A percentile compares a stretch with the other conserved stretches of the same genome.
Conservation (phyloP, 2,797 vertebrate genomes). For the Luscinia megarhynchos region DNA sequence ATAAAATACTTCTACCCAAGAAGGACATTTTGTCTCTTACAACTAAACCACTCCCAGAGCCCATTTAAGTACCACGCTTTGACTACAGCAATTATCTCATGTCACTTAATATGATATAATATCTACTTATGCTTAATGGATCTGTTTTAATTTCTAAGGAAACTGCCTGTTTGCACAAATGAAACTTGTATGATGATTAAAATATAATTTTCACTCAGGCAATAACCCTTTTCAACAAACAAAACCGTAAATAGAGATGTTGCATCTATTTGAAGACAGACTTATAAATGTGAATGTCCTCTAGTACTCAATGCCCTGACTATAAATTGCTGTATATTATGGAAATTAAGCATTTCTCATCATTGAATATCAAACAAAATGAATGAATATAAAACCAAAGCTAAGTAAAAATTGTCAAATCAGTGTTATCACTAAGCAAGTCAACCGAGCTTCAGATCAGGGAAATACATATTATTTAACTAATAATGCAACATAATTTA, state of each 20-base stretch:
- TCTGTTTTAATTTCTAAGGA: conserved; percentile 29
- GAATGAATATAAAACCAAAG: not conserved
- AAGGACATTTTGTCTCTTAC: not conserved
- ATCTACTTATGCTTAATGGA: not conserved
- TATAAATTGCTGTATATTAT: not conserved
- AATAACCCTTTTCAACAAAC: not conserved
- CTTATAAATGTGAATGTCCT: not conserved
- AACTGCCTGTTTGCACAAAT: conserved; percentile 17
- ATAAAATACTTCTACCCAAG: conserved; percentile 14
- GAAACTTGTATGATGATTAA: conserved; percentile 18
- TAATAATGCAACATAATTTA: not conserved
- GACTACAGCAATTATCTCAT: conserved; percentile 29
- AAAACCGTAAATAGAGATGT: not conserved
- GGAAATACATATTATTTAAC: not conserved
- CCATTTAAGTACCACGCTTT: not conserved
- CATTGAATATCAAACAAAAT: not conserved
- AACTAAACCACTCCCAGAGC: not conserved
- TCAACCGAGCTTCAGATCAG: not conserved
- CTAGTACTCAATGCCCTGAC: not conserved
- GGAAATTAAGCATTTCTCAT: not conserved
- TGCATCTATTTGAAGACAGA: not conserved
- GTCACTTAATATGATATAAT: conserved; percentile 39
- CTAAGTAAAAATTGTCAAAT: not conserved
- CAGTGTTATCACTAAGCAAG: not conserved
- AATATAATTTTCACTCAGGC: conserved; percentile 26